Conservation (phyloP, 1,140 invertebrate species). For the Gonatopus flavifemur region DNA sequence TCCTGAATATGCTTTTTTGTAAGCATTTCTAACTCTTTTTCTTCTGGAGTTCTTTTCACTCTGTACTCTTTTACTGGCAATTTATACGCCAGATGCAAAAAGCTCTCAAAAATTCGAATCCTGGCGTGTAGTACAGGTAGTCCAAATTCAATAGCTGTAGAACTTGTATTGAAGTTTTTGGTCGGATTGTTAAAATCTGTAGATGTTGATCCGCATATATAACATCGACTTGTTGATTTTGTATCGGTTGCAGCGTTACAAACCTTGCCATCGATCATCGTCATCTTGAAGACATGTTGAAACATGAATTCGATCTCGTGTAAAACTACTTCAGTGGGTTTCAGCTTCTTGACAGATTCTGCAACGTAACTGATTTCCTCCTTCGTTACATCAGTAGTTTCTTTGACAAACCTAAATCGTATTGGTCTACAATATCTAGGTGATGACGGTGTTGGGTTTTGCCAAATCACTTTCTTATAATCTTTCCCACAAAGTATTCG, state of each 20-base stretch:
- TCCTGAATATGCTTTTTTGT: neutral
- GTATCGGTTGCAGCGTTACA: too few species aligned
- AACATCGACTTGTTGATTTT: too few species aligned
- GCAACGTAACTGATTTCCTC: neutral
- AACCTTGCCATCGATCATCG: too few species aligned
- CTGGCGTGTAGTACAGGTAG: constrained; percentile 43
- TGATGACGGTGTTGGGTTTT: too few species aligned
- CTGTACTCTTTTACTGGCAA: constrained; percentile 32
- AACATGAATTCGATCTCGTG: neutral
- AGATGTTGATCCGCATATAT: neutral
- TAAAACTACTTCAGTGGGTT: neutral
- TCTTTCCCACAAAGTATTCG: neutral
- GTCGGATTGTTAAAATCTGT: too few species aligned
- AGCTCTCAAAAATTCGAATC: constrained; percentile 40
- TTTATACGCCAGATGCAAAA: constrained; percentile 41
- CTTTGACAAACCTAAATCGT: neutral
- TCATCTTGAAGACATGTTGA: too few species aligned
- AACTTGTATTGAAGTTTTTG: too few species aligned
- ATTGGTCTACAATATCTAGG: neutral
- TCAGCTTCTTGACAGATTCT: neutral
- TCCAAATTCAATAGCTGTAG: constrained; percentile 33
- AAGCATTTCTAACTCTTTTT: neutral
- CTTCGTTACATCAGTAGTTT: neutral
- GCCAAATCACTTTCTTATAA: neutral
- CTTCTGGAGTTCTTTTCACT: too few species aligned